These are phyloP conservation scores for Osmoderma eremita DNA, from an alignment of 2,888 invertebrate genomes.

Conservation along the genomic window DNA sequence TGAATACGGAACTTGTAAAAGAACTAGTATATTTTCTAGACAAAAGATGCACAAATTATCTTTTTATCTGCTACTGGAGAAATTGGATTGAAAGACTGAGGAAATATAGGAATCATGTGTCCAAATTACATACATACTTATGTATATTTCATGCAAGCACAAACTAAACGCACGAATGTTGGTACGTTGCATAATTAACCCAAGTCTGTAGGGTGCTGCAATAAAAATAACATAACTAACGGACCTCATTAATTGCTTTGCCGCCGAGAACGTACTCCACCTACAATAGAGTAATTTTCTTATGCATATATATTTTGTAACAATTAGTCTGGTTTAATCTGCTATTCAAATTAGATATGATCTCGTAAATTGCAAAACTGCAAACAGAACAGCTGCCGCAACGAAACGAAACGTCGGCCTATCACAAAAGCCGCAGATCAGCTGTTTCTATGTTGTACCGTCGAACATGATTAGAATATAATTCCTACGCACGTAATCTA, in stretches of 20 bases:
- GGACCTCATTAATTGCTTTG: slow-evolving; percentile 23
- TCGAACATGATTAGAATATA: slow-evolving; percentile 18
- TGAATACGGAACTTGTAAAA: too few relatives aligned
- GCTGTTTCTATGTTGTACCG: slow-evolving; percentile 9
- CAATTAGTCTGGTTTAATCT: slow-evolving; percentile 34
- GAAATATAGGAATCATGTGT: too few relatives aligned
- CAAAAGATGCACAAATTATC: too few relatives aligned
- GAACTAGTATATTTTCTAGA: too few relatives aligned
- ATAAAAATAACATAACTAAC: slow-evolving; percentile 19
- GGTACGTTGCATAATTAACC: too few relatives aligned
- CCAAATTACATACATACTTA: too few relatives aligned
- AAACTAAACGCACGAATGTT: too few relatives aligned
- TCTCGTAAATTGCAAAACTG: slow-evolving; percentile 45
- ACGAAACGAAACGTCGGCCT: not conserved
- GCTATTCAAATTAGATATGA: slow-evolving; percentile 41
- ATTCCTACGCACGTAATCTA: slow-evolving; percentile 25
- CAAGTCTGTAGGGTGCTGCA: too few relatives aligned
- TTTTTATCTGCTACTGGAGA: too few relatives aligned
- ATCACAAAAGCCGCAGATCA: slow-evolving; percentile 15
- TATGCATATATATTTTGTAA: slow-evolving; percentile 37
- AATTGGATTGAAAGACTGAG: too few relatives aligned
- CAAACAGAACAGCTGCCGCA: slow-evolving; percentile 18
- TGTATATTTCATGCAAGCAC: too few relatives aligned
- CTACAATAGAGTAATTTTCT: slow-evolving; percentile 33
- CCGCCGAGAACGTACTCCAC: slow-evolving; percentile 5